These are phyloP conservation scores for Eupeodes luniger DNA, from an alignment of 2,888 invertebrate genomes.

Conservation along the genomic window DNA sequence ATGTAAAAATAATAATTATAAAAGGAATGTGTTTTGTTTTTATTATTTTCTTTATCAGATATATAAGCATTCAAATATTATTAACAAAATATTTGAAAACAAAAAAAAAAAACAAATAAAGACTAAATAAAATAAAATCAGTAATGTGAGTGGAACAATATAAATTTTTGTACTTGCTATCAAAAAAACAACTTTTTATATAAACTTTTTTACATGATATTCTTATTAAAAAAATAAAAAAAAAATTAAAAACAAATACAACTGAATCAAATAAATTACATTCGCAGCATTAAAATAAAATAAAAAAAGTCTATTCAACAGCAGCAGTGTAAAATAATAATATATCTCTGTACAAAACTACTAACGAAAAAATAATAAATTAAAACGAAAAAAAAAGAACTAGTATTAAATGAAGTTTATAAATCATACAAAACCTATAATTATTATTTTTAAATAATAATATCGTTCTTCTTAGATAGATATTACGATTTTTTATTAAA, in stretches of 20 bases:
- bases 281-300: constrained; percentile 30
- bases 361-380: constrained; percentile 41
- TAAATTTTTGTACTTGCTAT: constrained; percentile 51
- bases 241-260: constrained; percentile 37
- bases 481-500: constrained; percentile 46
- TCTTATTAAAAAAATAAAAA: constrained; percentile 17
- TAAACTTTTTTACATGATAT: constrained; percentile 46
- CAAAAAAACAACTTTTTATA: constrained; percentile 36
- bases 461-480: constrained; percentile 52
- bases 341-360: constrained; percentile 62
- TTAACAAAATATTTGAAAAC: constrained; percentile 28
- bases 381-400: constrained; percentile 35
- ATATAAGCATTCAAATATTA: constrained; percentile 45
- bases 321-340: constrained; percentile 64
- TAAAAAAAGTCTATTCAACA: constrained; percentile 32
- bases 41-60: constrained; percentile 45
- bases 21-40: constrained; percentile 40
- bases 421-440: constrained; percentile 36
- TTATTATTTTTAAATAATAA: constrained; percentile 43
- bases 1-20: constrained; percentile 39
- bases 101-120: constrained; percentile 35
- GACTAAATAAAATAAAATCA: constrained; percentile 48
- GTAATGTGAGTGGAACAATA: constrained; percentile 46
- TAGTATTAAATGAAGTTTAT: constrained; percentile 43
- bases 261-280: constrained; percentile 31